Evolutionary conservation across 1,140 invertebrate genomes (phyloP).

Genomic region (Latrodectus geometricus): DNA sequence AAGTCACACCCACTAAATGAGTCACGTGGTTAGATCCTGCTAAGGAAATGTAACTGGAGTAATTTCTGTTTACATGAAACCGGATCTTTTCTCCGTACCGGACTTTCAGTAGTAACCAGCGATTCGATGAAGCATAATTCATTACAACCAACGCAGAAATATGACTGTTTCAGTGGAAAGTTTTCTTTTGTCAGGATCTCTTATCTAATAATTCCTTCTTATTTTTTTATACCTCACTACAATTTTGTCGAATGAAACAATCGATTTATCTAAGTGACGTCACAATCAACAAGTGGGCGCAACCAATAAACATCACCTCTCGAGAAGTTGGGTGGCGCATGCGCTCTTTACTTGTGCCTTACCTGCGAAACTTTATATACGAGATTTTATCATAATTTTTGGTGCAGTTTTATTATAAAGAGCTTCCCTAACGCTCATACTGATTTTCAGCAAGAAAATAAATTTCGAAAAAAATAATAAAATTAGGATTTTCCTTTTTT

Average conservation of each 20-base stretch:
- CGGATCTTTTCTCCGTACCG: neutral
- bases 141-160: neutral
- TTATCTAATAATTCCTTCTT: neutral
- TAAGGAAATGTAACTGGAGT: neutral
- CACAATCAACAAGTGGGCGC: constrained; percentile 58
- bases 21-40: neutral
- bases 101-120: neutral
- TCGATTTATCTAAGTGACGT: constrained; percentile 46
- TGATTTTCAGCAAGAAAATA: neutral
- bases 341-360: constrained; percentile 5
- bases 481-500: neutral
- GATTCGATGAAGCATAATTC: neutral
- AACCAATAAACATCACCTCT: constrained; percentile 28
- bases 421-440: neutral
- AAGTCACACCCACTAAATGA: neutral
- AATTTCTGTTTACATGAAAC: neutral
- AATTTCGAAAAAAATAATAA: neutral
- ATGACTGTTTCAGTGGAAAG: neutral
- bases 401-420: constrained; percentile 31
- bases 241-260: constrained; percentile 20
- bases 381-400: constrained; percentile 20
- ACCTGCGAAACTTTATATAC: constrained; percentile 51
- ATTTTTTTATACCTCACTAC: constrained; percentile 1
- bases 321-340: constrained; percentile 30
- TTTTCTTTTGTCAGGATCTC: constrained; percentile 1